Evolutionary conservation across 2,797 vertebrate genomes (phyloP), one percentile per base, ranked within the genome.

Genomic region (Enteromius thamalakanensis): DNA sequence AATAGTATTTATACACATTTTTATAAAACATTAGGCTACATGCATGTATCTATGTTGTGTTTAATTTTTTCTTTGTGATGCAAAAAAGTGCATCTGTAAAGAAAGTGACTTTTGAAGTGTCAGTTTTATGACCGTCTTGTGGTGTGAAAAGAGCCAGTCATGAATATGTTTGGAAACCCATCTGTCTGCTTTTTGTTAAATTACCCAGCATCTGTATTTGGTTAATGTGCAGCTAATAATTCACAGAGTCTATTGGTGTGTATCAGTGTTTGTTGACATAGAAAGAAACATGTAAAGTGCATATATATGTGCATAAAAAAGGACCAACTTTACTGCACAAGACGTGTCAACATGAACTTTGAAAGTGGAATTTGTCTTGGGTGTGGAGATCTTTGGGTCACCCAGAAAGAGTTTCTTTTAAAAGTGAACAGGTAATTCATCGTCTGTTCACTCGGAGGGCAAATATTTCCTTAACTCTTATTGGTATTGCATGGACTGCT

Each of bases 401-500:
- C n/a, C 4, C 26, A 71, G 69, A 51, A 51, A 68, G 37, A 69
- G 37, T 87, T 69, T 83, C 51, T 74, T 68, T 79, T 88, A 68
- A 87, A 37, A 32, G 21, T 6, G 19, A 37, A 80, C 55, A 84
- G 32, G 62, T 40, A 19, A 82, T 83, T 77, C 34, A 29, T 67
- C 11, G 29, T 62, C 68, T 69, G 58, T 58, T 58, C 47, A 51
- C 15, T 9, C 55, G n/a, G 83, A 87, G 68, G 82, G 91, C 86
- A 90, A 92, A 91, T 80, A 91, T 90, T 92, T 91, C 89, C 86
- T 87, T 89, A 91, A 90, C 87, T 87, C 82, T 68, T 11, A 23
- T 8, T 83, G 84, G 81, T 87, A 87, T 87, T 3, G 45, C 87
- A 84, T 82, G 69, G 88, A 79, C 77, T 47, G 29, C 37, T 75